Percentiles rank a stretch among this genome's conserved stretches.
phyloP scores from a whole-genome alignment of 2,113 vertebrate species.

The Phalacrocorax carbo region DNA sequence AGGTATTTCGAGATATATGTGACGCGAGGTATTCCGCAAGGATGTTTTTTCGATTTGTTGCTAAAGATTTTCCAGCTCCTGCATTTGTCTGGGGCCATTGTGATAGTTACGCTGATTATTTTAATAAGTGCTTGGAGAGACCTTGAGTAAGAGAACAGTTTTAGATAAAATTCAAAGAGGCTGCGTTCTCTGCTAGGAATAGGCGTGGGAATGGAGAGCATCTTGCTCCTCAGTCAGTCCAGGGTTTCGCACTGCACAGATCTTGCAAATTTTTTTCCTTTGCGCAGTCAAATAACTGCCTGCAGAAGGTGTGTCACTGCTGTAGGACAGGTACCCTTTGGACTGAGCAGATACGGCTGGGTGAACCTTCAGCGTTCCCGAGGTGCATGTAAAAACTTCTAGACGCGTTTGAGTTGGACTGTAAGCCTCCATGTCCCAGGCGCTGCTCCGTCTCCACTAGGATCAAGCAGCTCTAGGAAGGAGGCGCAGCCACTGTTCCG shows the following conservation, averaged over 20 bases:
- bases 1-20: background rate
- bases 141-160: background rate
- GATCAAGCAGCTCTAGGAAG: background rate
- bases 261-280: background rate
- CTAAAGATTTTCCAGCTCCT: background rate
- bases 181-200: background rate
- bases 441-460: background rate
- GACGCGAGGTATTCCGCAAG: background rate
- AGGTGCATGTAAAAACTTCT: background rate
- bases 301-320: background rate
- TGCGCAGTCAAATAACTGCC: background rate
- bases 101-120: background rate
- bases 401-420: background rate
- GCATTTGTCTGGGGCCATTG: background rate
- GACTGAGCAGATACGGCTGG: accelerated
- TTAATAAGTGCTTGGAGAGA: background rate
- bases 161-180: background rate
- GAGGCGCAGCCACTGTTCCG: background rate
- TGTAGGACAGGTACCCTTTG: background rate
- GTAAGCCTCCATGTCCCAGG: background rate
- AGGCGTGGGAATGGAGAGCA: background rate
- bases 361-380: accelerated
- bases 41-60: background rate
- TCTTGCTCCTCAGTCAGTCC: background rate
- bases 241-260: background rate